These are phyloP conservation scores for Nephila pilipes DNA, from an alignment of 1,140 invertebrate genomes.

Conservation along the genomic window DNA sequence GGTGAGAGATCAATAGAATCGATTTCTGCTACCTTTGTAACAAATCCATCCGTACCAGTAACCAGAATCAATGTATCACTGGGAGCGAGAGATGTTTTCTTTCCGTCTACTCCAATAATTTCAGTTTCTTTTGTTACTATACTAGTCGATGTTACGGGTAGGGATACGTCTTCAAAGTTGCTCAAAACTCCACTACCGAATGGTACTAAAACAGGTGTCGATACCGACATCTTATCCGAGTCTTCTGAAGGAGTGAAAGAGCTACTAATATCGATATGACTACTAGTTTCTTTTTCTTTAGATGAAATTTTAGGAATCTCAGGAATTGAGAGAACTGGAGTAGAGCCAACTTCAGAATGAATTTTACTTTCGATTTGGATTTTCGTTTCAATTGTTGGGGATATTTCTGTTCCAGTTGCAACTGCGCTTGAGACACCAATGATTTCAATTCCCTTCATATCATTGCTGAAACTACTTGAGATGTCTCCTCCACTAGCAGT, in stretches of 20 bases:
- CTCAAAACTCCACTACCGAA: background rate
- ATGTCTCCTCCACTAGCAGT: slow-evolving; percentile 58
- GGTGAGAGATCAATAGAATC: slow-evolving; percentile 54
- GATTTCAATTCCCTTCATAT: slow-evolving; percentile 31
- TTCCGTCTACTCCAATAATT: slow-evolving; percentile 75
- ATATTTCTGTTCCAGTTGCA: slow-evolving; percentile 10
- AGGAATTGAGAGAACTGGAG: background rate
- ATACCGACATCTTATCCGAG: background rate
- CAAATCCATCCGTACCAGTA: slow-evolving; percentile 77
- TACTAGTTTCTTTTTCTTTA: background rate
- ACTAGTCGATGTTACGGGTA: slow-evolving; percentile 75
- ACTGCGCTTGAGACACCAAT: slow-evolving; percentile 70
- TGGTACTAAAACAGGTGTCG: background rate
- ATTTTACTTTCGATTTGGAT: slow-evolving; percentile 56
- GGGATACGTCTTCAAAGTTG: background rate
- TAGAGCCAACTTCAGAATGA: slow-evolving; percentile 40
- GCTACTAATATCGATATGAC: background rate
- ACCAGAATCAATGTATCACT: slow-evolving; percentile 74
- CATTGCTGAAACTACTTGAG: slow-evolving; percentile 54
- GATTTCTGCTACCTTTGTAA: slow-evolving; percentile 72
- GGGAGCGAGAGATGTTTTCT: slow-evolving; percentile 68
- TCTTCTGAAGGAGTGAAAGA: background rate
- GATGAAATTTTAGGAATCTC: background rate
- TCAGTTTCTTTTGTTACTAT: slow-evolving; percentile 74
- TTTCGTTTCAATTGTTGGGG: slow-evolving; percentile 47